Percentiles rank a stretch among this genome's conserved stretches.
These are phyloP conservation scores for Cassiopea xamachana DNA, from an alignment of 30 jellyfish, hydroid and myxozoan genomes.

Conservation along the genomic window DNA sequence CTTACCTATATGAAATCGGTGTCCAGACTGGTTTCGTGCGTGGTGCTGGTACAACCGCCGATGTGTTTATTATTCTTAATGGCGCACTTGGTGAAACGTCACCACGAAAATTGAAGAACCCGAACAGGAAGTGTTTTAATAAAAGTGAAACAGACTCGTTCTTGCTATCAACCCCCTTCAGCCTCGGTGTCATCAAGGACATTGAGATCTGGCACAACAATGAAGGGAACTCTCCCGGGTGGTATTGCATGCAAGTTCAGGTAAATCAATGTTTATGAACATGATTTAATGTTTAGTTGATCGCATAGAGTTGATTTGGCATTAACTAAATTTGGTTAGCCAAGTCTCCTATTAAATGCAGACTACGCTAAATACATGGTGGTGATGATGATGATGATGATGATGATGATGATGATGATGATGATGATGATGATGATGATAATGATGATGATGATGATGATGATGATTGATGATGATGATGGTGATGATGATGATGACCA, in stretches of 20 bases:
- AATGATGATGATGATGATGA: no score
- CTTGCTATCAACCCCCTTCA: slow-evolving; percentile 83
- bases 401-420: no score
- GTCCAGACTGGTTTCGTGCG: slow-evolving; percentile 89
- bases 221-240: slow-evolving; percentile 93
- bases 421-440: no score
- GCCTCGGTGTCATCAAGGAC: slow-evolving; percentile 78
- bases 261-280: slow-evolving; percentile 26
- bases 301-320: no score
- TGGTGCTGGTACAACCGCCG: slow-evolving; percentile 86
- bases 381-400: no score
- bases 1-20: slow-evolving; percentile 78
- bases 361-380: no score
- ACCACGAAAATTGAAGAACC: slow-evolving; percentile 80
- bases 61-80: slow-evolving; percentile 70
- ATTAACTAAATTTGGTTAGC: no score
- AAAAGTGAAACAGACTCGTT: slow-evolving; percentile 88
- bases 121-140: slow-evolving; percentile 74
- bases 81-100: slow-evolving; percentile 88
- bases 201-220: slow-evolving; percentile 91
- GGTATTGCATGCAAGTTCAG: slow-evolving; percentile 93
- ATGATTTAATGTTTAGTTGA: no score
- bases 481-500: no score
- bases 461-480: no score
- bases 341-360: no score